These are phyloP conservation scores for Drepanosiphum platanoidis DNA, from an alignment of 2,888 invertebrate genomes.

Conservation along the genomic window DNA sequence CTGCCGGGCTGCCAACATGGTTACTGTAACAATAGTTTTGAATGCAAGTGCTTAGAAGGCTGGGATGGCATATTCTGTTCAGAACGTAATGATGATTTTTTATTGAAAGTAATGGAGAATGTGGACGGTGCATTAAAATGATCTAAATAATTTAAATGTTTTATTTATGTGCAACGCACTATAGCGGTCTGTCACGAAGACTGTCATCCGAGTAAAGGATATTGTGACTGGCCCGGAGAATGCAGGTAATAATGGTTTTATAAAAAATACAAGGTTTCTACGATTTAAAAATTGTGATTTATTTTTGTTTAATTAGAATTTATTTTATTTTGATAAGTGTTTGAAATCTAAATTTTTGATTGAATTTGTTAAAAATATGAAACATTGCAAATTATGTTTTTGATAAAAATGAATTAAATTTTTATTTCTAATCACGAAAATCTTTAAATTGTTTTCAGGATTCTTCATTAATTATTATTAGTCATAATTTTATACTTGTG, in stretches of 20 bases:
- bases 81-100: constrained; percentile 75
- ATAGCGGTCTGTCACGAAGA: constrained; percentile 87
- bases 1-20: constrained; percentile 89
- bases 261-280: background rate
- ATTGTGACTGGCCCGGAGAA: constrained; percentile 86
- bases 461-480: no score
- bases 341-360: no score
- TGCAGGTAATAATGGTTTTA: constrained; percentile 71
- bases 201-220: constrained; percentile 85
- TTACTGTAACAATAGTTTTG: constrained; percentile 85
- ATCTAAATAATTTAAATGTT: constrained; percentile 61
- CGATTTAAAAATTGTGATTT: background rate
- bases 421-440: no score
- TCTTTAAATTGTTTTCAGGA: no score
- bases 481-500: no score
- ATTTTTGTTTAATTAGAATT: background rate
- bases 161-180: constrained; percentile 64
- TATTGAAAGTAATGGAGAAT: constrained; percentile 44
- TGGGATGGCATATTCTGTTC: constrained; percentile 91
- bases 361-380: no score
- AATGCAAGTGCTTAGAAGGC: constrained; percentile 84
- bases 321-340: no score
- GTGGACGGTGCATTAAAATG: constrained; percentile 30
- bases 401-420: no score
- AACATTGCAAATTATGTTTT: no score